These are phyloP conservation scores for Plusia festucae DNA, from an alignment of 2,888 invertebrate genomes.

Conservation along the genomic window DNA sequence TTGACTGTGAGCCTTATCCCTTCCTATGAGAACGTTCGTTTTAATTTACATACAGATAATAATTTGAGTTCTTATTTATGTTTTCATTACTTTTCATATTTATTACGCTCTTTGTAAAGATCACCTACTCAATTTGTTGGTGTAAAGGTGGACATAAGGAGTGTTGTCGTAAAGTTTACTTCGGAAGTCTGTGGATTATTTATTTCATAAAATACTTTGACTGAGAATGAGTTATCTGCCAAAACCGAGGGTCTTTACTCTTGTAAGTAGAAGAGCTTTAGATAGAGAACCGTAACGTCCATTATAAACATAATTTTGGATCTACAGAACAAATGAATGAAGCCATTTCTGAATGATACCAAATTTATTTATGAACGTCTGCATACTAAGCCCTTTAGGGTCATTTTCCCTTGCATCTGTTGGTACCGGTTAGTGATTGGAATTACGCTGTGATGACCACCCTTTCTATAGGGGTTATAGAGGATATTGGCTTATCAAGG, in stretches of 20 bases:
- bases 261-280: too few species aligned
- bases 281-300: too few species aligned
- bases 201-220: too few species aligned
- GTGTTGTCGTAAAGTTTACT: neutral
- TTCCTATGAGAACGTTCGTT: too few species aligned
- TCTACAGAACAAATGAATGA: neutral
- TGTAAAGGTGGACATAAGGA: neutral
- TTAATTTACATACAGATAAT: neutral
- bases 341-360: neutral
- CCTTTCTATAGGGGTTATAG: neutral
- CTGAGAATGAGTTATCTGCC: too few species aligned
- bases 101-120: neutral
- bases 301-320: neutral
- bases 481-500: neutral
- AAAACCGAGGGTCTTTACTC: too few species aligned
- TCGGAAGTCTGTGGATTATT: neutral
- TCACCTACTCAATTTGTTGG: slow-evolving; percentile 2
- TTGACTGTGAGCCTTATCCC: too few species aligned
- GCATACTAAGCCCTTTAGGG: neutral
- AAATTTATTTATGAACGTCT: neutral
- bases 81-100: neutral
- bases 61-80: too few species aligned
- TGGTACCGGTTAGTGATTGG: neutral
- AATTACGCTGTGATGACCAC: neutral
- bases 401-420: neutral